Percentiles rank a stretch among this genome's conserved stretches.
These are phyloP conservation scores for Premnoplex brunnescens DNA, from an alignment of 2,797 vertebrate species.

Conservation along the genomic window DNA sequence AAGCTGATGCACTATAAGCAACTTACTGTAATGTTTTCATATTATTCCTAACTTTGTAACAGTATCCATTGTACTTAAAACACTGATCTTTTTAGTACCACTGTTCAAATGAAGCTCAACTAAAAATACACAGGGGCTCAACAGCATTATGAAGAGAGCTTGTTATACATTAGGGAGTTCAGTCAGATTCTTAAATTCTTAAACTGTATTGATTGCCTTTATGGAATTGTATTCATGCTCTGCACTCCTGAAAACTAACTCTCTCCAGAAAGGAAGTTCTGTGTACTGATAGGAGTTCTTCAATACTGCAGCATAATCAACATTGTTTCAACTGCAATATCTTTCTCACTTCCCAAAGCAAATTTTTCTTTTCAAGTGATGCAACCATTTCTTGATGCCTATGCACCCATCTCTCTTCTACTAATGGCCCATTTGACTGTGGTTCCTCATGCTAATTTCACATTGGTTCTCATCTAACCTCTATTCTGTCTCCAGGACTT, in stretches of 20 bases:
- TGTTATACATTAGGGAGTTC: neutral
- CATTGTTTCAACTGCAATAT: neutral
- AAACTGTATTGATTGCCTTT: constrained; percentile 5
- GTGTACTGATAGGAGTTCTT: neutral
- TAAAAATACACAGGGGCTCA: neutral
- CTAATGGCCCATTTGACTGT: neutral
- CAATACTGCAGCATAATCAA: neutral
- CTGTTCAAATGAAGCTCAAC: neutral
- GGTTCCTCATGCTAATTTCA: neutral
- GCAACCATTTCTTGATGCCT: neutral
- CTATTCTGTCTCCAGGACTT: neutral
- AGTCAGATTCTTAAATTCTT: constrained; percentile 1
- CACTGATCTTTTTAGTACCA: neutral
- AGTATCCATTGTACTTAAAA: neutral
- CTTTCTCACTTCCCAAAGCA: neutral
- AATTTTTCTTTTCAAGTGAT: neutral
- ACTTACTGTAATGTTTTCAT: neutral
- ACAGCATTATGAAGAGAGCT: neutral
- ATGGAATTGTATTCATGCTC: neutral
- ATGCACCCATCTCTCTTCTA: neutral
- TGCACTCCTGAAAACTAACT: neutral
- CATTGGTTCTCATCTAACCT: neutral
- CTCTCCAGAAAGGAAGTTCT: neutral
- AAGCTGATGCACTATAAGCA: neutral
- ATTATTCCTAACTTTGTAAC: neutral